A percentile compares a stretch with the other conserved stretches of the same genome.
These are phyloP conservation scores for Struthio camelus DNA, from an alignment of 2,113 vertebrate genomes.

Conservation along the genomic window DNA sequence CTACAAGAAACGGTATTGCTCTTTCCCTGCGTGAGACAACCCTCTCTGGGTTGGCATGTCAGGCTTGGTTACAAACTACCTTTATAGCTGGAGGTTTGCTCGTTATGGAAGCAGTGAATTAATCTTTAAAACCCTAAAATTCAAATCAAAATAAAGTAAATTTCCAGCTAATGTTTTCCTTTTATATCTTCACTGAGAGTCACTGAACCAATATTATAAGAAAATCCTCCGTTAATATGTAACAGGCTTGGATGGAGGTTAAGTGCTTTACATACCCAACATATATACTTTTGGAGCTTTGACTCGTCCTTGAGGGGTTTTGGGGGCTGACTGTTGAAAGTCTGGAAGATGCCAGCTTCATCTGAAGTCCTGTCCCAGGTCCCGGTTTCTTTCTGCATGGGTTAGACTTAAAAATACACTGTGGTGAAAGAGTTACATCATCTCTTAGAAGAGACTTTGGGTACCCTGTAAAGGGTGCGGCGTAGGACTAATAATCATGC, in stretches of 20 bases:
- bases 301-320: not conserved
- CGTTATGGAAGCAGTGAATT: not conserved
- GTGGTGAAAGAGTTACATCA: not conserved
- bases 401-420: accelerated
- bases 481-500: accelerated
- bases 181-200: not conserved
- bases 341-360: not conserved
- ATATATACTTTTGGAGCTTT: accelerated
- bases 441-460: not conserved
- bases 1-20: accelerated
- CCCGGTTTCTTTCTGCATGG: accelerated
- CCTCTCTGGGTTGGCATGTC: not conserved
- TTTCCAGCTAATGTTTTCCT: not conserved
- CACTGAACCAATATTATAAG: not conserved
- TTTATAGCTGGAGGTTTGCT: not conserved
- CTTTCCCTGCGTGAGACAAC: not conserved
- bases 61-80: not conserved
- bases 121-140: not conserved
- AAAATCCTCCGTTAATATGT: not conserved
- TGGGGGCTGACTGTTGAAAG: not conserved
- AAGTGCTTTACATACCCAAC: not conserved
- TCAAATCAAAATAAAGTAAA: accelerated
- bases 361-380: not conserved
- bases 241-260: not conserved
- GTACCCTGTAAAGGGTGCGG: accelerated